Base-by-base conservation (phyloP, 2,797 vertebrate species). In the Rhinoraja longicauda region DNA sequence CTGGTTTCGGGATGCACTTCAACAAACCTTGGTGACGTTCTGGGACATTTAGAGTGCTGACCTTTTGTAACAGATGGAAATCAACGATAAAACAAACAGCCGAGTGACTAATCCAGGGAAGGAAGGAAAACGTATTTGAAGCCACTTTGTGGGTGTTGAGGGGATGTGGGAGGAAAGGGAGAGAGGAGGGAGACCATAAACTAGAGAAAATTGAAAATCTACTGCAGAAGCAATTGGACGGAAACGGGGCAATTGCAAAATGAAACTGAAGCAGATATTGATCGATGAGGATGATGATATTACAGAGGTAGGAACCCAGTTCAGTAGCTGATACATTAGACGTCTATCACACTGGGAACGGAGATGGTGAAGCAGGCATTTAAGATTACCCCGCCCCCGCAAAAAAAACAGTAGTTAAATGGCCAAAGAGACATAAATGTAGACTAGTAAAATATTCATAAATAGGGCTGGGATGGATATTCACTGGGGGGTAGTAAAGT, bases 361-460 rank as follows among this genome's bases (percentile, higher is more conserved):
- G 36, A 19, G 32, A 45, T 73, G 67, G 36, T 72, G 24, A 91
- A 36, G 67, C 17, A 73, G 6, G 24, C 64, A 45, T 39, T 36
- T 73, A 36, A 91, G 21, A 36, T 67, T n/a, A 0, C 4, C 6
- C 45, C 45, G 45, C 45, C 45, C 67, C n/a, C 0, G 9, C 5
- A 72, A 72, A 36, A 90, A 21, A 91, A 91, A 24, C 24, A 10
- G n/a, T 21, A 59, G 67, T 24, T 17, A 39, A 10, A 36, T 67
- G 67, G 45, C 90, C 21, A 53, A 91, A 73, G 15, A 26, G 64
- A 70, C 36, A 91, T 91, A 39, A 73, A 91, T 72, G 70, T 29
- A 53, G 24, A 73, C 26, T 45, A 7, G 21, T 91, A 36, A 91
- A 91, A 91, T 91, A 91, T 91, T 91, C 90, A 91, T 91, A 29